Percentiles rank a stretch among this genome's conserved stretches.
phyloP scores from a whole-genome alignment of 1,140 invertebrate species.

The Lordiphosa mommai region DNA sequence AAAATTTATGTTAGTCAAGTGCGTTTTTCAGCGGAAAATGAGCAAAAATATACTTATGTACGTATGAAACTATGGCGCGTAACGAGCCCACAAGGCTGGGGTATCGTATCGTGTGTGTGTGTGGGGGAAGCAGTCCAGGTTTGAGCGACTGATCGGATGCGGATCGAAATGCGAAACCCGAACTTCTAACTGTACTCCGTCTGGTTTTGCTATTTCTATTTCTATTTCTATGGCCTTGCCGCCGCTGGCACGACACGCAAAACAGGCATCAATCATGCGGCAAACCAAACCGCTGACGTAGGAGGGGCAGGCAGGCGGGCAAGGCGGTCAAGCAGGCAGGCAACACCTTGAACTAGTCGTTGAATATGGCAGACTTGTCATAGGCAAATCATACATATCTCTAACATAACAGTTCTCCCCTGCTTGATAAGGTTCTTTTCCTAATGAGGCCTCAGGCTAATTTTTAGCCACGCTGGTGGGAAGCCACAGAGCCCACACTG shows the following conservation, averaged over 20 bases:
- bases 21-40: constrained; percentile 73
- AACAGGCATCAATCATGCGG: constrained; percentile 77
- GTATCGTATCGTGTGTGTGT: constrained; percentile 10
- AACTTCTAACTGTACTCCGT: constrained; percentile 41
- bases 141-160: background rate
- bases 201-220: background rate
- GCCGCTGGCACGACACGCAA: constrained; percentile 58
- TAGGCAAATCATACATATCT: constrained; percentile 64
- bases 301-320: background rate
- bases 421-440: constrained; percentile 51
- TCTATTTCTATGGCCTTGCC: constrained; percentile 40
- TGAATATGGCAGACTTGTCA: constrained; percentile 50
- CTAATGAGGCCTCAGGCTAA: constrained; percentile 67
- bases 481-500: constrained; percentile 31
- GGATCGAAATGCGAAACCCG: background rate
- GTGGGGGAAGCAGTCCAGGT: constrained; percentile 24
- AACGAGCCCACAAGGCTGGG: constrained; percentile 44
- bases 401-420: constrained; percentile 12
- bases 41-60: constrained; percentile 56
- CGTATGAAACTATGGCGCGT: constrained; percentile 54
- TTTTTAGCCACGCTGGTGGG: constrained; percentile 47
- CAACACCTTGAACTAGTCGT: constrained; percentile 33
- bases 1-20: constrained; percentile 78
- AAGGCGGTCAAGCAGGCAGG: constrained; percentile 1
- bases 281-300: constrained; percentile 60